These are phyloP conservation scores for Elephas maximus DNA, from an alignment of 2,113 vertebrate genomes.

Conservation along the genomic window DNA sequence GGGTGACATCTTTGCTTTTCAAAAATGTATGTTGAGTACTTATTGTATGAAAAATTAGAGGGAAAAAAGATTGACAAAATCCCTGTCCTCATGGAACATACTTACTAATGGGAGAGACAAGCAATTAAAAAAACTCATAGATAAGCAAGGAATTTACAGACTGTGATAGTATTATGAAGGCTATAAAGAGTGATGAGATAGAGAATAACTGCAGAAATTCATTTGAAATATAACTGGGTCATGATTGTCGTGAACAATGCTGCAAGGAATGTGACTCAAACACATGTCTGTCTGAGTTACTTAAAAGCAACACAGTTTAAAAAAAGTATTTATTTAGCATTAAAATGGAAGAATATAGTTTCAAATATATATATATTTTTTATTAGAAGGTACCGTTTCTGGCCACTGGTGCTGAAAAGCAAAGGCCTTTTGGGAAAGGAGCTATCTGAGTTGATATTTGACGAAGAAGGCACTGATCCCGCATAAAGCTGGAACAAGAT, in stretches of 20 bases:
- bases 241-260: background rate
- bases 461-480: background rate
- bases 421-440: conserved; percentile 9
- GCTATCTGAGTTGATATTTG: background rate
- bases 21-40: background rate
- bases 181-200: background rate
- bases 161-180: background rate
- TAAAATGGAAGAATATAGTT: no score
- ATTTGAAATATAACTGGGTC: background rate
- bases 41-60: background rate
- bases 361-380: no score
- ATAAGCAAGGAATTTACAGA: background rate
- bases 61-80: background rate
- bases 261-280: background rate
- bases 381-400: no score
- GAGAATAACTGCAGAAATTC: background rate
- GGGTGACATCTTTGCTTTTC: background rate
- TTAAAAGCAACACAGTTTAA: no score
- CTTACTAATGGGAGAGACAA: background rate
- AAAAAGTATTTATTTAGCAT: no score
- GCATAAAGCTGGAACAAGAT: background rate
- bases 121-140: background rate
- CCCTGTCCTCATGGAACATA: background rate
- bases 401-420: background rate
- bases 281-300: no score